Evolutionary conservation across 2,113 vertebrate genomes (phyloP).

Genomic region (Psettodes erumei): DNA sequence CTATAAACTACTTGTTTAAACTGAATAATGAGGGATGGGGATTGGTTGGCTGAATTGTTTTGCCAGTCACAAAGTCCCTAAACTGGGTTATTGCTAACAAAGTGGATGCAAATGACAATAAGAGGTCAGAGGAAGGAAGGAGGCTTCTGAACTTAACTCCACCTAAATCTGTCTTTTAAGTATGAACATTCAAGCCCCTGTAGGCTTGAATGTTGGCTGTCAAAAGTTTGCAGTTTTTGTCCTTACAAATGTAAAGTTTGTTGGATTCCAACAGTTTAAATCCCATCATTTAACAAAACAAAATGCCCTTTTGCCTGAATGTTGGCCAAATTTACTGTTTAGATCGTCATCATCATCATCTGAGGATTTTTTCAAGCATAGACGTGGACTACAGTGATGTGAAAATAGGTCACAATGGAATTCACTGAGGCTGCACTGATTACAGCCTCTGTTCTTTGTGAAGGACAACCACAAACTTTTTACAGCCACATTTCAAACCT

Average conservation of each 20-base stretch:
- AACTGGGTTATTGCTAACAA: conserved; percentile 23
- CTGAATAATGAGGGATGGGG: conserved; percentile 47
- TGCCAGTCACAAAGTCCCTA: conserved; percentile 24
- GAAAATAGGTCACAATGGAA: background rate
- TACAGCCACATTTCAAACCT: background rate
- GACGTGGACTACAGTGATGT: background rate
- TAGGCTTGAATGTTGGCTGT: background rate
- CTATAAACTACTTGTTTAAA: conserved; percentile 51
- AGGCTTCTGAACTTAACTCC: background rate
- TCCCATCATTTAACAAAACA: background rate
- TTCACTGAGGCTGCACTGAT: background rate
- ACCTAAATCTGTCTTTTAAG: background rate
- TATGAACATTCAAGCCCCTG: too few relatives aligned
- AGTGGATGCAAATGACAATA: background rate
- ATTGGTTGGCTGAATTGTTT: conserved; percentile 15
- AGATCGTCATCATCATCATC: background rate
- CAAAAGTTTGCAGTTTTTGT: background rate
- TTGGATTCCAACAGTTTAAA: background rate
- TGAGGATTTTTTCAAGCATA: too few relatives aligned
- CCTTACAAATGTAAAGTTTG: background rate
- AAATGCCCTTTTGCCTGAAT: background rate
- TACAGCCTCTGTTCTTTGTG: background rate
- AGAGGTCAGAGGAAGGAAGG: background rate
- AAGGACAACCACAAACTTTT: conserved; percentile 1
- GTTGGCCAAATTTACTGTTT: background rate